Evolutionary conservation across 2,888 invertebrate genomes (phyloP).

Genomic region (Acronicta psi): DNA sequence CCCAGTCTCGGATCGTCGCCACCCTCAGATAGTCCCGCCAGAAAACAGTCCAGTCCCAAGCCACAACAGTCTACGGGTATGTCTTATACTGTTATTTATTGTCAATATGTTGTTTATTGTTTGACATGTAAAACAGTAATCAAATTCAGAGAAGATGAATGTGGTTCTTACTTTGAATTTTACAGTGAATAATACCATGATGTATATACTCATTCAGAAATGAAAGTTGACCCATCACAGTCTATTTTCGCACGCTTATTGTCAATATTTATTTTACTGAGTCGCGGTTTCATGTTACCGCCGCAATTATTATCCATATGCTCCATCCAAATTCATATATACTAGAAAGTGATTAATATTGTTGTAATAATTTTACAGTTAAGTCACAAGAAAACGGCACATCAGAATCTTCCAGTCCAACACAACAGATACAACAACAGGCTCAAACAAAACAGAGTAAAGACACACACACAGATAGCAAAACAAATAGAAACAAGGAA

Average conservation of each 20-base stretch:
- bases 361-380: constrained; percentile 64
- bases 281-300: no score
- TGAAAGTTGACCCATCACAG: no score
- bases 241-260: no score
- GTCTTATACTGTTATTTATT: constrained; percentile 8
- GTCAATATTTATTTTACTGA: no score
- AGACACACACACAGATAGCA: constrained; percentile 80
- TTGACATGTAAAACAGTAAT: no score
- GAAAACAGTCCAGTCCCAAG: constrained; percentile 80
- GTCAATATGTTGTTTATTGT: background rate
- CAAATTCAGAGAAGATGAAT: no score
- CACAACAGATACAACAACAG: constrained; percentile 75
- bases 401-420: constrained; percentile 86
- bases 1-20: constrained; percentile 91
- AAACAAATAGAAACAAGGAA: constrained; percentile 80
- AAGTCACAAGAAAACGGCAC: constrained; percentile 88
- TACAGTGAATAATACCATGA: no score
- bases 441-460: constrained; percentile 85
- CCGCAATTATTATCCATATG: no score
- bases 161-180: no score
- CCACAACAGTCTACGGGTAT: constrained; percentile 75
- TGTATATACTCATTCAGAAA: no score
- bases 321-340: no score
- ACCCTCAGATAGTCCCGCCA: constrained; percentile 78
- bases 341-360: background rate